These are phyloP conservation scores for Trachymyrmex septentrionalis DNA, from an alignment of 1,140 invertebrate species.

Conservation along the genomic window DNA sequence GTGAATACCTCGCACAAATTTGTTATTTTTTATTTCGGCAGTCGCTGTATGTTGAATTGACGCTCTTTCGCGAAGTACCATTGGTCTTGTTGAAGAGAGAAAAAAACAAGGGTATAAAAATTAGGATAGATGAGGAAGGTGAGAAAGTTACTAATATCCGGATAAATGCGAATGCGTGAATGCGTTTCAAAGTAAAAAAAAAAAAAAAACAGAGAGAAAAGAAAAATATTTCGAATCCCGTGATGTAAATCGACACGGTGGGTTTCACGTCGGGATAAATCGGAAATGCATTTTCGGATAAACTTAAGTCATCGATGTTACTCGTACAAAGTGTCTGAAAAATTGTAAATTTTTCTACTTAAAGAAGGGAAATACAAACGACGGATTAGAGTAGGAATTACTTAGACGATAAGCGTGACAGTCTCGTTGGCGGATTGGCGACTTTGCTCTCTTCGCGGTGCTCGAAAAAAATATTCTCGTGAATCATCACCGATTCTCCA, in stretches of 20 bases:
- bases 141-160: constrained; percentile 79
- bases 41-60: constrained; percentile 25
- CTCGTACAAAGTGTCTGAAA: constrained; percentile 81
- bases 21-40: constrained; percentile 20
- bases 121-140: constrained; percentile 37
- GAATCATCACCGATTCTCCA: constrained; percentile 16
- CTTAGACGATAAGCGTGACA: constrained; percentile 64
- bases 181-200: constrained; percentile 9
- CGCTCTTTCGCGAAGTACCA: constrained; percentile 18
- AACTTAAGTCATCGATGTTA: constrained; percentile 84
- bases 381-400: constrained; percentile 73
- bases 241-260: background rate
- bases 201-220: background rate
- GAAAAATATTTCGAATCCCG: constrained; percentile 20
- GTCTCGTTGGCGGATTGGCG: constrained; percentile 55
- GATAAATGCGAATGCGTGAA: constrained; percentile 65
- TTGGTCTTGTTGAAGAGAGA: constrained; percentile 31
- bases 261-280: background rate
- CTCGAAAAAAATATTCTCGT: constrained; percentile 7
- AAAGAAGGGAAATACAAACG: constrained; percentile 68
- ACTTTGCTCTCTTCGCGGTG: background rate
- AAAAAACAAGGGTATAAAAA: constrained; percentile 16
- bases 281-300: constrained; percentile 73
- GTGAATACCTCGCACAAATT: constrained; percentile 53
- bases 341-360: constrained; percentile 83